Evolutionary conservation across 2,797 vertebrate species (phyloP), one percentile per base, ranked within the genome.

Genomic region (Atherinosoma microstoma): DNA sequence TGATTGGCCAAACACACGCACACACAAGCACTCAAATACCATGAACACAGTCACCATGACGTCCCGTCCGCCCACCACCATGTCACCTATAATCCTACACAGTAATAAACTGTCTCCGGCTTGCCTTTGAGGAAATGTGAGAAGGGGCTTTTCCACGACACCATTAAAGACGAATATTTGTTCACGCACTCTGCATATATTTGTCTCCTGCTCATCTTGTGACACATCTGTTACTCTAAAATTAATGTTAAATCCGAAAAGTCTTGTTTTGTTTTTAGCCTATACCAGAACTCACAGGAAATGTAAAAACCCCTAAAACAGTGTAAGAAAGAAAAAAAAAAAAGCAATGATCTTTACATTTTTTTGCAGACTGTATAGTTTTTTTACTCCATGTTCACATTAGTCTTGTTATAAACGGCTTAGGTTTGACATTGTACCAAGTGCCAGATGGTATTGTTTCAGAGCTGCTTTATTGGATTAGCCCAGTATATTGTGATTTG

Each of bases 81-180:
- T 83, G 77, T 83, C 66, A 75, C 84, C 71, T 77, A 75, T 80
- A 65, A 83, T 79, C 78, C 75, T 73, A 29, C 76, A 65, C 67
- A 59, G 62, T 62, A 16, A 70, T 2, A 24, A 58, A 70, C 69
- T 4, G 40, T 32, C 54, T 47, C 13, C 34, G 36, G 64, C 59
- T 63, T 42, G 47, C 60, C 67, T 74, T 63, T 40, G 74, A 67
- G 64, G 69, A 24, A 27, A 56, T 15, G 35, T 71, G 59, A 51
- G 61, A 80, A 9, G 1, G 51, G 68, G 58, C 53, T 78, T 74
- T 69, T 77, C 49, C 45, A 45, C 10, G 16, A 77, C 73, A 67
- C 60, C 61, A 35, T 53, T 0, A 20, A 75, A 42, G 34, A 61
- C 45, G 75, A 65, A 56, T 58, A 32, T 68, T 70, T 84, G 30